Evolutionary conservation across 2,888 invertebrate species (phyloP).

Genomic region (Escarpia spicata): DNA sequence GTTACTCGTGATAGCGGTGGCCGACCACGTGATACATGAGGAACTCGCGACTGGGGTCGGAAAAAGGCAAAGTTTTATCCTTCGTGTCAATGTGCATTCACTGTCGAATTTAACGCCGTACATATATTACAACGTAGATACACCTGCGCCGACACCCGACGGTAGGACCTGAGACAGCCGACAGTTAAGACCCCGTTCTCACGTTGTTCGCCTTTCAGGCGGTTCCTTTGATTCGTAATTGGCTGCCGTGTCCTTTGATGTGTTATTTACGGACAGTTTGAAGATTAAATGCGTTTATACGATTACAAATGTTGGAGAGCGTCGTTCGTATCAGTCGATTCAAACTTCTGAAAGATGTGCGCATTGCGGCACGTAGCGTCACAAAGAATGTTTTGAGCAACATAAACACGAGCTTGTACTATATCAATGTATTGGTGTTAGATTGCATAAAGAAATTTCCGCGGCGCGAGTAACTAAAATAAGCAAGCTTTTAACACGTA

Average conservation of each 20-base stretch:
- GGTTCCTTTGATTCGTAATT: background rate
- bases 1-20: background rate
- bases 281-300: constrained; percentile 16
- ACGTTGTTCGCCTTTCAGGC: background rate
- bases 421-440: background rate
- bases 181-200: background rate
- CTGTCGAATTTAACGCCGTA: background rate
- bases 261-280: constrained; percentile 13
- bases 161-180: background rate
- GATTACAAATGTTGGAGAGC: background rate
- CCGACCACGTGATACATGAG: background rate
- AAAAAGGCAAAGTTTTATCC: background rate
- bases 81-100: background rate
- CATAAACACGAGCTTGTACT: background rate
- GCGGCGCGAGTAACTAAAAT: background rate
- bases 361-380: background rate
- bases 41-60: background rate
- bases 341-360: background rate
- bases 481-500: background rate
- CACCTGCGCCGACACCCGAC: background rate
- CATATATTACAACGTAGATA: background rate
- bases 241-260: background rate
- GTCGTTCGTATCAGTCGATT: background rate
- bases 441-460: background rate
- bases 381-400: background rate